Evolutionary conservation across 2,113 vertebrate species (phyloP).

Genomic region (Promerops cafer): DNA sequence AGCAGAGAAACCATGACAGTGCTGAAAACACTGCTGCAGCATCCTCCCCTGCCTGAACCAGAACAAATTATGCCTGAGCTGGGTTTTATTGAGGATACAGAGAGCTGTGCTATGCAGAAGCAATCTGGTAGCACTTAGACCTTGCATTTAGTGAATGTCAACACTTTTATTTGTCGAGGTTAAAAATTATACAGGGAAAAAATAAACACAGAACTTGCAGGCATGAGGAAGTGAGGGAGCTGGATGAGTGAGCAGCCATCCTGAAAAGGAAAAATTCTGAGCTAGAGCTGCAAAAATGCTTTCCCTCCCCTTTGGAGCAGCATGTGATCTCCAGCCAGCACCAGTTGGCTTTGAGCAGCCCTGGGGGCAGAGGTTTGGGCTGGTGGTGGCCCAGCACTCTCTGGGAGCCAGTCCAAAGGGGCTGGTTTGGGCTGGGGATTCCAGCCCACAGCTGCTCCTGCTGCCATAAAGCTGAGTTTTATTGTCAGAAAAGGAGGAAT

Average conservation of each 20-base stretch:
- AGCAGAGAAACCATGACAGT: background rate
- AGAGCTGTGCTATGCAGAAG: background rate
- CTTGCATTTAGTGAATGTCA: background rate
- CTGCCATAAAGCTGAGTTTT: fast-evolving
- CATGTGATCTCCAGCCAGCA: background rate
- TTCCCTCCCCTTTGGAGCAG: background rate
- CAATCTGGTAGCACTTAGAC: background rate
- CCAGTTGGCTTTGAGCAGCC: background rate
- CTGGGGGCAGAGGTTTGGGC: fast-evolving
- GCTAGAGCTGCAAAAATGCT: background rate
- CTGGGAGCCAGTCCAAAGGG: background rate
- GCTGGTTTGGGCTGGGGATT: background rate
- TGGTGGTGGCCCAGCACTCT: background rate
- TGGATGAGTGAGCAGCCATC: background rate
- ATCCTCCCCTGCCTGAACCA: background rate
- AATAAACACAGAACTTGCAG: background rate
- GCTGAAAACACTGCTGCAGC: background rate
- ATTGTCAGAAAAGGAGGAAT: background rate
- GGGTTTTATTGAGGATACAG: background rate
- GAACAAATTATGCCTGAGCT: background rate
- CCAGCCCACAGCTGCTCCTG: background rate
- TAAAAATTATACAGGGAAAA: slow-evolving; percentile 12
- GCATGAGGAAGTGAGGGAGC: background rate
- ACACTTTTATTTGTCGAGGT: background rate
- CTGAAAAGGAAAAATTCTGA: background rate